Conservation (phyloP, 2,113 vertebrate species). For the Charina bottae region DNA sequence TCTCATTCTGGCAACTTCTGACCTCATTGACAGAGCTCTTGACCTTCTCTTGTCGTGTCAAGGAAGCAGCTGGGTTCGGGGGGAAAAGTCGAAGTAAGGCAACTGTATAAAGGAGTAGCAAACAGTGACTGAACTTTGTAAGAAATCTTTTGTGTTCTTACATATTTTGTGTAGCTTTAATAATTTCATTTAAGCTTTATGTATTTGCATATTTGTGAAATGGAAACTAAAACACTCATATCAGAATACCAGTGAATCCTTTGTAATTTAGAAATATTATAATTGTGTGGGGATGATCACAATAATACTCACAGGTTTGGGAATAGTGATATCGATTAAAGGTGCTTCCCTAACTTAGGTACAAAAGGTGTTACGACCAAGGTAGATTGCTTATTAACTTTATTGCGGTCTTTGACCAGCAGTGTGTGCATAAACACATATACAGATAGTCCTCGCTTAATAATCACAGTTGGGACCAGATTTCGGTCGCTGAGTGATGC, state of each 20-base stretch:
- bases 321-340: conserved; percentile 29
- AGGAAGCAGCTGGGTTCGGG: background rate
- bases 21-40: background rate
- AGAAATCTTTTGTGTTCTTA: background rate
- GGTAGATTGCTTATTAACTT: background rate
- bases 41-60: background rate
- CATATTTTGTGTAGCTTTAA: background rate
- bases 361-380: background rate
- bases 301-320: conserved; percentile 31
- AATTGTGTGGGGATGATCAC: background rate
- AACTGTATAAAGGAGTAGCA: background rate
- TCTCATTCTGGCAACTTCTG: background rate
- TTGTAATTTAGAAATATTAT: conserved; percentile 31
- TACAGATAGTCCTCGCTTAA: no score
- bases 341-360: conserved; percentile 27
- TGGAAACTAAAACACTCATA: background rate
- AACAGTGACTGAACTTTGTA: background rate
- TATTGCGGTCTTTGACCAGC: background rate
- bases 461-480: no score
- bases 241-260: background rate
- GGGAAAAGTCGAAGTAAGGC: background rate
- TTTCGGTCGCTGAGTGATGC: no score
- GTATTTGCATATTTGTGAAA: background rate
- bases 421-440: background rate
- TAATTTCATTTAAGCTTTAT: background rate